Percentiles rank a stretch among this genome's conserved stretches.
Conservation (phyloP, 2,113 vertebrate species). For the Lanius ludovicianus region DNA sequence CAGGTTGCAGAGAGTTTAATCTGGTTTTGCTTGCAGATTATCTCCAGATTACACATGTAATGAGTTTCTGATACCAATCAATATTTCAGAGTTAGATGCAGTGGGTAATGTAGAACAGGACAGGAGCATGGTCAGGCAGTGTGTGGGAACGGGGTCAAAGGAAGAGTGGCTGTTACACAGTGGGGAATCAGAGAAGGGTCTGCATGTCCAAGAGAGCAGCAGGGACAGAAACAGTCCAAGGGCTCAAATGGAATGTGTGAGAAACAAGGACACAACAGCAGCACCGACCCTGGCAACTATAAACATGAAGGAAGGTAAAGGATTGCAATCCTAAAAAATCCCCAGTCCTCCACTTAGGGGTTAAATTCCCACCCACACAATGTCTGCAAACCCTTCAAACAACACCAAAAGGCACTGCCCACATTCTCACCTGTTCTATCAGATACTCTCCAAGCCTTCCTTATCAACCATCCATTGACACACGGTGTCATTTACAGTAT, state of each 20-base stretch:
- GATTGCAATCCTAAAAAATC: background rate
- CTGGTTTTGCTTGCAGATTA: background rate
- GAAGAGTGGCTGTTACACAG: background rate
- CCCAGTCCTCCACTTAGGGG: background rate
- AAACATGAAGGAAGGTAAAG: background rate
- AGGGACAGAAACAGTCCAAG: background rate
- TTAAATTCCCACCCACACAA: background rate
- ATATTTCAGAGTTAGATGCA: background rate
- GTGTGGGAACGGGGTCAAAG: background rate
- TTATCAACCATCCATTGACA: background rate
- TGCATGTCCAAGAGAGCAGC: background rate
- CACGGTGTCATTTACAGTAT: too few relatives aligned
- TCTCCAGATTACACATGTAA: background rate
- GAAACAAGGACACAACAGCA: background rate
- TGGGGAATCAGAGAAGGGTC: fast-evolving
- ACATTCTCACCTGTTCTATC: background rate
- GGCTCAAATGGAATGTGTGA: background rate
- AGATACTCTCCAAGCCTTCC: background rate
- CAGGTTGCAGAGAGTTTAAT: fast-evolving
- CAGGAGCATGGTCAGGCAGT: fast-evolving
- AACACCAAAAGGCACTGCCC: background rate
- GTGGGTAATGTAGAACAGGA: background rate
- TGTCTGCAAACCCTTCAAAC: background rate
- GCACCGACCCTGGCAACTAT: background rate
- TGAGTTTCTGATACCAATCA: background rate